These are phyloP conservation scores for Yoshiicerus persimilis DNA, from an alignment of 1,140 invertebrate species.

Conservation along the genomic window DNA sequence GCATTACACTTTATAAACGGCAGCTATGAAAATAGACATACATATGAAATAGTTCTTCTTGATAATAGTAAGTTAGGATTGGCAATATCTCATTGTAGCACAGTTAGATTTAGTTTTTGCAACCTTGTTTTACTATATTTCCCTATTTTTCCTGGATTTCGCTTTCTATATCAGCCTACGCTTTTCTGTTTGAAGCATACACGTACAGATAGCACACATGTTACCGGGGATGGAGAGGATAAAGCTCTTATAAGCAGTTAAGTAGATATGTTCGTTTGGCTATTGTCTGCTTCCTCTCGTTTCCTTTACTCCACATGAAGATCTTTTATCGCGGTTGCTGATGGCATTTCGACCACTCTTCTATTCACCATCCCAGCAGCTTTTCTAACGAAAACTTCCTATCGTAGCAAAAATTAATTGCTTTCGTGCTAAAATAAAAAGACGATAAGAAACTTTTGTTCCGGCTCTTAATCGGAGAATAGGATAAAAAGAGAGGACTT, in stretches of 20 bases:
- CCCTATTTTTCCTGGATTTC: too few relatives aligned
- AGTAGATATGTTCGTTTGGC: not conserved
- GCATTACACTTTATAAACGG: not conserved
- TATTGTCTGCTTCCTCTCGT: not conserved
- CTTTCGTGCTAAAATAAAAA: conserved; percentile 41
- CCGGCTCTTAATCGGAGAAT: conserved; percentile 27
- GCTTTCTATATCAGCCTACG: too few relatives aligned
- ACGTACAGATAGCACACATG: too few relatives aligned
- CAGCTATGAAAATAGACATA: not conserved
- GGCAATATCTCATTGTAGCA: not conserved
- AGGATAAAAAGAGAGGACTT: not conserved
- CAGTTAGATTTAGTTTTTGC: not conserved
- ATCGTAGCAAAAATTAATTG: conserved; percentile 40
- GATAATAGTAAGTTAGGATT: not conserved
- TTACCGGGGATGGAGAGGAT: too few relatives aligned
- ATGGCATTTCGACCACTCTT: conserved; percentile 36
- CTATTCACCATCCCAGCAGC: conserved; percentile 10
- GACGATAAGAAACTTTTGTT: conserved; percentile 33
- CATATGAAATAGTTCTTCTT: not conserved
- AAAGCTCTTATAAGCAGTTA: too few relatives aligned
- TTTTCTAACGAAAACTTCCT: not conserved
- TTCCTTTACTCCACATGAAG: not conserved
- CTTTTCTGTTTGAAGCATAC: too few relatives aligned
- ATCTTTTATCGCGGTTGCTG: conserved; percentile 37
- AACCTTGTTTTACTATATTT: too few relatives aligned